Conservation (phyloP, 23 tunicate genomes). For the Trididemnum miniatum region DNA sequence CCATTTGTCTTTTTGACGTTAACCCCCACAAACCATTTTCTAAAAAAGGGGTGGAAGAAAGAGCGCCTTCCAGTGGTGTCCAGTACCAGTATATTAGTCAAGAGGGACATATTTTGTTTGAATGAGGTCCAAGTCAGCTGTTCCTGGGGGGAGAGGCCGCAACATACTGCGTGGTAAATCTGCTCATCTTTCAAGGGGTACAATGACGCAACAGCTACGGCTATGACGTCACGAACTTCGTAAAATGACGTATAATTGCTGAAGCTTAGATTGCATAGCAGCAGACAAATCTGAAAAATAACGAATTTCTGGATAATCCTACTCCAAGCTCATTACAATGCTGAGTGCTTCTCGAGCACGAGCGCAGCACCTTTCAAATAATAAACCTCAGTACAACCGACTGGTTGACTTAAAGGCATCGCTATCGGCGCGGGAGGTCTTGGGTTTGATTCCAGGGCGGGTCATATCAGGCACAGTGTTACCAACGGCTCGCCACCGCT, state of each 20-base stretch:
- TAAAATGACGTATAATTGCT: conserved; percentile 65
- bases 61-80: conserved; percentile 36
- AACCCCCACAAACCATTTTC: conserved; percentile 79
- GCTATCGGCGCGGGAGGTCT: too few relatives aligned
- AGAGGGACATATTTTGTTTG: conserved; percentile 50
- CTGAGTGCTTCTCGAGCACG: too few relatives aligned
- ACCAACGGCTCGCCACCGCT: too few relatives aligned
- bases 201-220: conserved; percentile 81
- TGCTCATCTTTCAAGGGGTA: conserved; percentile 94
- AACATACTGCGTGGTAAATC: conserved; percentile 64
- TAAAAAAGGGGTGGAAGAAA: conserved; percentile 82
- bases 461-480: too few relatives aligned
- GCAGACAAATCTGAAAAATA: conserved; percentile 61
- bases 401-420: too few relatives aligned
- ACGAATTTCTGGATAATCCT: too few relatives aligned
- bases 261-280: conserved; percentile 82
- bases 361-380: too few relatives aligned
- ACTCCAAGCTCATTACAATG: too few relatives aligned
- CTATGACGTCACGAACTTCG: conserved; percentile 71
- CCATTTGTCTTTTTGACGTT: too few relatives aligned
- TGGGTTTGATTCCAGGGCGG: too few relatives aligned
- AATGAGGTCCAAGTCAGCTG: conserved; percentile 63
- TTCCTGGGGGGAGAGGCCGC: conserved; percentile 42
- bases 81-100: conserved; percentile 46
- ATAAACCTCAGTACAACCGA: too few relatives aligned